Percentiles rank a stretch among this genome's conserved stretches.
phyloP scores from a whole-genome alignment of 2,113 vertebrate genomes.

The Atherinomorus stipes region DNA sequence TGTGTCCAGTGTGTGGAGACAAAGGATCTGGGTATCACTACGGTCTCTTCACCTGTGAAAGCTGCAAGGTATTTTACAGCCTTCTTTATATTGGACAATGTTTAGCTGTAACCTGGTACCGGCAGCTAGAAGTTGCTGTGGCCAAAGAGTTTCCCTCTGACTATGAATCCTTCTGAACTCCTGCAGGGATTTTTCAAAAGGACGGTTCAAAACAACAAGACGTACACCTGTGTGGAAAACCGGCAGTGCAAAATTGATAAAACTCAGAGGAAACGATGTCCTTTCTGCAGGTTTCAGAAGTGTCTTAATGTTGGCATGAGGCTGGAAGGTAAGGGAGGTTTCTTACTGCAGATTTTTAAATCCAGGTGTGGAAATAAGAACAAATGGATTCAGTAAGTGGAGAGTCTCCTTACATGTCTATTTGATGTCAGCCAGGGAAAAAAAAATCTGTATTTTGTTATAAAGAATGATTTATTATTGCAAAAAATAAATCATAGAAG shows the following conservation, averaged over 20 bases:
- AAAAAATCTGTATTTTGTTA: too few relatives aligned
- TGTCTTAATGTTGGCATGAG: constrained; percentile 92
- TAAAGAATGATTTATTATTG: too few relatives aligned
- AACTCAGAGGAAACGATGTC: constrained; percentile 90
- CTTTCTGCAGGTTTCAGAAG: constrained; percentile 94
- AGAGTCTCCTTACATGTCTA: too few relatives aligned
- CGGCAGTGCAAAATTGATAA: constrained; percentile 92
- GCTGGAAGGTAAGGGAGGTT: constrained; percentile 85
- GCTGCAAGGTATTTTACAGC: constrained; percentile 74
- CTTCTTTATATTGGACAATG: neutral
- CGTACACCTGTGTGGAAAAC: constrained; percentile 90
- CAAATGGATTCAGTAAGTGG: too few relatives aligned
- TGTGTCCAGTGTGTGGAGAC: constrained; percentile 81
- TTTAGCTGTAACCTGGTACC: too few relatives aligned
- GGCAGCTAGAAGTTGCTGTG: neutral
- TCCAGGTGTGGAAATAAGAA: too few relatives aligned
- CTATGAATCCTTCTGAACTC: neutral
- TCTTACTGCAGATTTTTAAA: neutral
- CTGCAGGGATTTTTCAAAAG: constrained; percentile 93
- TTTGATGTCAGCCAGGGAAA: too few relatives aligned
- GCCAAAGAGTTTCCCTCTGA: neutral
- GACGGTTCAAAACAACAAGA: constrained; percentile 94
- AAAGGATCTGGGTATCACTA: constrained; percentile 82
- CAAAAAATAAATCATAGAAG: too few relatives aligned
- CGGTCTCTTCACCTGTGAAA: constrained; percentile 81